Evolutionary conservation across 2,797 vertebrate species (phyloP).

Genomic region (Hafferia zeledoni): DNA sequence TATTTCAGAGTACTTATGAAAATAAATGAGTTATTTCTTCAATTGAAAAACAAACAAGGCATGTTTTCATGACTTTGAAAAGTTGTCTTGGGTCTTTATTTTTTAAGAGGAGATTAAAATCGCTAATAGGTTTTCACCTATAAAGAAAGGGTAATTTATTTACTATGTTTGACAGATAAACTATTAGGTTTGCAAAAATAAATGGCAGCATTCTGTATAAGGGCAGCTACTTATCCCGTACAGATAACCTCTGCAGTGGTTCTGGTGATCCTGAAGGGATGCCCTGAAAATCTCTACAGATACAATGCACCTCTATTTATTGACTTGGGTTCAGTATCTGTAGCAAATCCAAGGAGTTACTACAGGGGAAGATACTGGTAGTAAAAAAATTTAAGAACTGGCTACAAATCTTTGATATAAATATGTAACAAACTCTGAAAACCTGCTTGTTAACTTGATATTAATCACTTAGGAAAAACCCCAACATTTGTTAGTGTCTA

Average conservation of each 20-base stretch:
- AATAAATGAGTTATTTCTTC: background rate
- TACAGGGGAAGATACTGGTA: background rate
- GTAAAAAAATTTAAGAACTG: background rate
- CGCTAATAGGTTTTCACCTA: background rate
- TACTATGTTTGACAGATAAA: background rate
- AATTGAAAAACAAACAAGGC: background rate
- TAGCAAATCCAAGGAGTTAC: background rate
- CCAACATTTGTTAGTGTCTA: background rate
- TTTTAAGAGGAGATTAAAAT: background rate
- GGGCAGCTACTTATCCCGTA: background rate
- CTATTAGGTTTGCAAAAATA: background rate
- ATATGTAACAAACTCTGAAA: background rate
- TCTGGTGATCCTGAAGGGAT: background rate
- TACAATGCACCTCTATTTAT: background rate
- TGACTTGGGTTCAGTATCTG: background rate
- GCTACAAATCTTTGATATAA: background rate
- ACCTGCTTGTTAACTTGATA: background rate
- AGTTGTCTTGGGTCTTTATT: background rate
- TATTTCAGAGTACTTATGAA: conserved; percentile 15
- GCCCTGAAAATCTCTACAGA: background rate
- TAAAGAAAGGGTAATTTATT: background rate
- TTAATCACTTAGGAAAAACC: background rate
- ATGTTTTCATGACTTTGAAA: background rate
- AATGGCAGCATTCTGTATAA: background rate
- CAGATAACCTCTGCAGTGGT: background rate